Base-by-base conservation (phyloP, 2,888 invertebrate species). In the Melanargia galathea region DNA sequence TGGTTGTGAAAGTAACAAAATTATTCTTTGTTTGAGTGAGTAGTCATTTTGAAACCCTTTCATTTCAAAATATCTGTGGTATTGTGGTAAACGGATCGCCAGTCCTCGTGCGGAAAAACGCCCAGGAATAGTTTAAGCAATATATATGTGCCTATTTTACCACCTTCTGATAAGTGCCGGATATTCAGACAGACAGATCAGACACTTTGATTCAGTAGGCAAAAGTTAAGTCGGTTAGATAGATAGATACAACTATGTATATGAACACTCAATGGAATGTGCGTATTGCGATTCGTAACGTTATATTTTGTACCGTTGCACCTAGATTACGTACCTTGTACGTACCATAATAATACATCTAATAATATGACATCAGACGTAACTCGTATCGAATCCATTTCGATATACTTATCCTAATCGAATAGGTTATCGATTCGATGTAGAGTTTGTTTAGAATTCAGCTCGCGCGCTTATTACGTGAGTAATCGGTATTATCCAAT, bases 361-460 rank as follows among this genome's bases (percentile, higher is more conserved):
- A n/a, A n/a, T n/a, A 33, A 24, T 59, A 48, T 45, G 33, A 45
- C 52, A 45, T 22, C 38, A 18, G 33, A 61, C 46, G 43, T 55
- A 13, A 60, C 54, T 20, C 52, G 46, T 26, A 59, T 63, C 63
- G 54, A 63, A 63, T 63, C 20, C 5, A 40, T 48, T 48, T 61
- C 45, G 52, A 54, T 45, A 30, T 16, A n/a, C 35, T 46, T n/a
- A 22, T 24, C 33, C 24, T 54, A 22, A 35, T 55, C 55, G 54
- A 43, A 4, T 46, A 35, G 49, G 20, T 18, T n/a, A 49, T 56
- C 40, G 10, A 48, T 52, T 40, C 38, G 24, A 35, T 20, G 16
- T 35, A 43, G 22, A 38, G 33, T n/a, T 52, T 45, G 26, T 52
- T 64, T 61, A 38, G 40, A 61, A 64, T 64, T 58, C 62, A 62